phyloP scores from a whole-genome alignment of 2,113 vertebrate species.

The Arizona elegans region DNA sequence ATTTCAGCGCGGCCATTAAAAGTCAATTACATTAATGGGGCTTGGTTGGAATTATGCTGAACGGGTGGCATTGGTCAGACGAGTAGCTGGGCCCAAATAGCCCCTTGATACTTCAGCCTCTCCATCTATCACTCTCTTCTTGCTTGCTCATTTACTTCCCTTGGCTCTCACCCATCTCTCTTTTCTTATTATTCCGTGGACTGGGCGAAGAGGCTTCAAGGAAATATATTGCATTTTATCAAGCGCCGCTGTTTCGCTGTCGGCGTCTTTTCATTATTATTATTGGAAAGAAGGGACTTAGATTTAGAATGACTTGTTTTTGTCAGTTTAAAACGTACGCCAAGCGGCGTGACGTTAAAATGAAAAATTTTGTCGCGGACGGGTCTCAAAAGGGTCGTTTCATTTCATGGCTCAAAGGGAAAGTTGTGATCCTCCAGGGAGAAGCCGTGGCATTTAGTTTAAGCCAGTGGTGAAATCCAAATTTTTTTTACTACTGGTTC shows the following conservation, averaged over 20 bases:
- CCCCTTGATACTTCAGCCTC: constrained; percentile 24
- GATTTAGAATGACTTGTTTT: no score
- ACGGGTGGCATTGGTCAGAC: constrained; percentile 42
- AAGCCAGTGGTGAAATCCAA: no score
- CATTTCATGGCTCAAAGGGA: no score
- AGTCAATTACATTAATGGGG: constrained; percentile 63
- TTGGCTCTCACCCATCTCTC: neutral
- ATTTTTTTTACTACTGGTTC: no score
- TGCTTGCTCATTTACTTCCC: neutral
- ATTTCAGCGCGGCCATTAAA: constrained; percentile 58
- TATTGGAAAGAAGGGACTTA: no score
- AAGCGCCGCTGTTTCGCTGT: neutral
- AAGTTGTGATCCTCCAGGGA: no score
- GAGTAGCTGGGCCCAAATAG: constrained; percentile 51
- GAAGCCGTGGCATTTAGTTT: no score
- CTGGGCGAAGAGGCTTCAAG: neutral
- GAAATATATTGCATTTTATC: neutral
- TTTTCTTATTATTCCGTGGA: neutral
- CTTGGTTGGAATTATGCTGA: constrained; percentile 53
- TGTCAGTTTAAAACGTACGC: no score
- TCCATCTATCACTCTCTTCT: neutral
- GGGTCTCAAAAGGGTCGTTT: no score
- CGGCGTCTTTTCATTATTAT: neutral
- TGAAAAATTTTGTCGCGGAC: no score
- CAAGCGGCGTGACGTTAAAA: no score